phyloP scores from a whole-genome alignment of 2,797 vertebrate species.

The Loris lydekkerianus region DNA sequence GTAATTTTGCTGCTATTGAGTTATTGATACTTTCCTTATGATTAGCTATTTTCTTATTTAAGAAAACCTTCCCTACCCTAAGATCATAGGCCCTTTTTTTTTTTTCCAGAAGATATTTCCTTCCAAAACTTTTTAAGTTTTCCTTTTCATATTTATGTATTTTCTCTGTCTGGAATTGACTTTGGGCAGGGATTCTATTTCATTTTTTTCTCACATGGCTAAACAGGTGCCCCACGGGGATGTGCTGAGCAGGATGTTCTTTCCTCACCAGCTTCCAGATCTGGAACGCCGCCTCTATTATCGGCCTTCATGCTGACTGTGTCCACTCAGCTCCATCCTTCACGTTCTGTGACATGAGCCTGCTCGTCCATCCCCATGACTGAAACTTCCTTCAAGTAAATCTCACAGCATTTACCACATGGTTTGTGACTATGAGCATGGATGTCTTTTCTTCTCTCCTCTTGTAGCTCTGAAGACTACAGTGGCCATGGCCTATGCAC shows the following conservation, averaged over 20 bases:
- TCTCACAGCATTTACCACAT: neutral
- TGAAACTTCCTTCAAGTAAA: constrained; percentile 53
- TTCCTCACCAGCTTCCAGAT: neutral
- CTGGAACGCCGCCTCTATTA: neutral
- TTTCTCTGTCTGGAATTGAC: neutral
- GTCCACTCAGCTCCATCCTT: neutral
- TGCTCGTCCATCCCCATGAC: neutral
- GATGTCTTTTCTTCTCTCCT: neutral
- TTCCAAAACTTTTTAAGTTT: constrained; percentile 17
- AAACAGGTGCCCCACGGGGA: neutral
- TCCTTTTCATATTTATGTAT: constrained; percentile 57
- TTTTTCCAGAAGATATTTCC: constrained; percentile 11
- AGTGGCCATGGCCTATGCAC: neutral
- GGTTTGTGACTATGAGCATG: neutral
- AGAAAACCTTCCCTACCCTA: constrained; percentile 29
- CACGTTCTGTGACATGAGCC: neutral
- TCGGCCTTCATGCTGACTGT: neutral
- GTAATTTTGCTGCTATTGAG: constrained; percentile 25
- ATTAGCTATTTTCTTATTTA: neutral
- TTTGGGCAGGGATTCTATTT: constrained; percentile 45
- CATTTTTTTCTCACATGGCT: neutral
- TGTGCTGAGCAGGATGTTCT: neutral
- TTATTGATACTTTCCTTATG: neutral
- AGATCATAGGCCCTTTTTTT: neutral
- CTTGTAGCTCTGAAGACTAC: constrained; percentile 6